Evolutionary conservation across 2,797 vertebrate species (phyloP).

Genomic region (Percopsis omiscomaycus): DNA sequence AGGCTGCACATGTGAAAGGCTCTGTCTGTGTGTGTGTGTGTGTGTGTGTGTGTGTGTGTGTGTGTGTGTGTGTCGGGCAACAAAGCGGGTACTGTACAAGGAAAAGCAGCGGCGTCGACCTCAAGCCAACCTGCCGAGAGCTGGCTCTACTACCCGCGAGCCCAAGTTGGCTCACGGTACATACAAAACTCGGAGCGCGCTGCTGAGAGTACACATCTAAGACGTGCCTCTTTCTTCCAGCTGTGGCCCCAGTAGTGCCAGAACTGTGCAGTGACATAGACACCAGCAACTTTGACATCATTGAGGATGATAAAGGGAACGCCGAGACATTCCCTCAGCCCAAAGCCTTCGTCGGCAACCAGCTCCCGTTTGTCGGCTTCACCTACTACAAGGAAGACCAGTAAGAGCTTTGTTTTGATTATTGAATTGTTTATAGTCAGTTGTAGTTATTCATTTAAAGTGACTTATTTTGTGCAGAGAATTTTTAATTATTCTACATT

Average conservation of each 20-base stretch:
- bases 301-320: conserved; percentile 90
- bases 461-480: conserved; percentile 33
- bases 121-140: conserved; percentile 60
- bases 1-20: conserved; percentile 61
- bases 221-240: conserved; percentile 64
- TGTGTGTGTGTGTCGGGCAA: conserved; percentile 60
- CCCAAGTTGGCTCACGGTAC: conserved; percentile 43
- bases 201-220: not conserved
- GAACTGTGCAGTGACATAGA: conserved; percentile 94
- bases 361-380: conserved; percentile 97
- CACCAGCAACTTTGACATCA: conserved; percentile 97
- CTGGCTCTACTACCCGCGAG: conserved; percentile 18
- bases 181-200: conserved; percentile 6
- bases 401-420: conserved; percentile 75
- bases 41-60: conserved; percentile 23
- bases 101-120: conserved; percentile 58
- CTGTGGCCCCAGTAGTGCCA: conserved; percentile 95
- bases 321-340: conserved; percentile 93
- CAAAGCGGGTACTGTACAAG: conserved; percentile 77
- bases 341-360: conserved; percentile 95
- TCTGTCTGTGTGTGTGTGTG: conserved; percentile 4
- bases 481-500: too few relatives aligned
- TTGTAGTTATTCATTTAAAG: not conserved
- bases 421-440: not conserved
- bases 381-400: conserved; percentile 96